Evolutionary conservation across 2,113 vertebrate species (phyloP).

Genomic region (Circaetus cinerascens): DNA sequence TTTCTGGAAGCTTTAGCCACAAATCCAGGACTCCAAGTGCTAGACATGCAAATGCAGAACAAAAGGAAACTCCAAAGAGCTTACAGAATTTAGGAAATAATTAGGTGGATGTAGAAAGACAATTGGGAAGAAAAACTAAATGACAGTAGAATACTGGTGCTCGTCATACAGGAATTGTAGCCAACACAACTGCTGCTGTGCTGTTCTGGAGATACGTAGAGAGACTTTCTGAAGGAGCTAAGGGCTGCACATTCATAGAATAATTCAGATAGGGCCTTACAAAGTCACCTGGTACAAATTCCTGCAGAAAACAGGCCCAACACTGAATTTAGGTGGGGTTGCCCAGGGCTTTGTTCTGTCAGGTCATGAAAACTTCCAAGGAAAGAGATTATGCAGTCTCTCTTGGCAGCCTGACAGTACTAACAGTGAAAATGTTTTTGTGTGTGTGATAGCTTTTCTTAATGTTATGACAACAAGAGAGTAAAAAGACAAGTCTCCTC

Average conservation of each 20-base stretch:
- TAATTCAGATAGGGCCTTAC: neutral
- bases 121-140: neutral
- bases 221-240: neutral
- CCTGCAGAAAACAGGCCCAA: neutral
- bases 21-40: neutral
- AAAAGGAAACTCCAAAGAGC: neutral
- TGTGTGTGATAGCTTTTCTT: neutral
- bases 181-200: neutral
- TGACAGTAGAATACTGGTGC: neutral
- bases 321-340: neutral
- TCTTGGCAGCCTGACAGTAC: neutral
- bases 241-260: neutral
- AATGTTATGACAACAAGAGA: neutral
- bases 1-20: neutral
- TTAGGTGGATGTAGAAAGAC: neutral
- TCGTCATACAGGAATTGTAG: neutral
- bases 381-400: neutral
- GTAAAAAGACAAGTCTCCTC: neutral
- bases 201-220: neutral
- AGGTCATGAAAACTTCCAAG: neutral
- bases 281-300: neutral
- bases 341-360: neutral
- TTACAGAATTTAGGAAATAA: neutral
- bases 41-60: neutral
- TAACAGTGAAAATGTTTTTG: neutral